Conservation (phyloP, 2,888 invertebrate species). For the Drosophila monieri region DNA sequence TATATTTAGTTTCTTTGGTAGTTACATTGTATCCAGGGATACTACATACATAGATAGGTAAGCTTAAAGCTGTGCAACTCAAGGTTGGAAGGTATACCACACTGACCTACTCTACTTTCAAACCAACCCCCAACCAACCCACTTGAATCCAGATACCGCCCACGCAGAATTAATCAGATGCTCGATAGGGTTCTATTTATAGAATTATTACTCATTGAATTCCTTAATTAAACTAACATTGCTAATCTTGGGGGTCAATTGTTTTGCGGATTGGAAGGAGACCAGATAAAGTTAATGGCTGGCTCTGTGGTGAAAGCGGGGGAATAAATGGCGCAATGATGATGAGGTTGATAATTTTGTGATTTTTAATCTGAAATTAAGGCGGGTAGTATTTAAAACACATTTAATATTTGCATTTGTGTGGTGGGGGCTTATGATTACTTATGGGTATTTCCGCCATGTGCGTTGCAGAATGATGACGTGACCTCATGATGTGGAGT, state of each 20-base stretch:
- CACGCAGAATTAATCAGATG: slow-evolving; percentile 7
- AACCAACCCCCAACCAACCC: background rate
- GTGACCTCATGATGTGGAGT: slow-evolving; percentile 22
- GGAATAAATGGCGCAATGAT: background rate
- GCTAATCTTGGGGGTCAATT: slow-evolving; percentile 12
- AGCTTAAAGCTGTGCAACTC: slow-evolving; percentile 22
- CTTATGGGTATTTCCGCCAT: slow-evolving; percentile 24
- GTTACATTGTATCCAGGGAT: slow-evolving; percentile 3
- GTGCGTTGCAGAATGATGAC: slow-evolving; percentile 33
- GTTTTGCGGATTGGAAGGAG: background rate
- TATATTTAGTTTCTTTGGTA: background rate
- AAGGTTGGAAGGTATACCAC: slow-evolving; percentile 44
- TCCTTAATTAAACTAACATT: slow-evolving; percentile 19
- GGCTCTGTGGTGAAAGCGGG: slow-evolving; percentile 11
- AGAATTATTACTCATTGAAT: background rate
- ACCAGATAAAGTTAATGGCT: slow-evolving; percentile 10
- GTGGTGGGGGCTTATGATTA: background rate
- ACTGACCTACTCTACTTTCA: slow-evolving; percentile 44
- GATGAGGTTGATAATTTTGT: background rate
- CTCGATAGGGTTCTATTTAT: slow-evolving; percentile 22
- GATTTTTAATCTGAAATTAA: background rate
- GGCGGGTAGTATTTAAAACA: background rate
- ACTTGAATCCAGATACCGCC: slow-evolving; percentile 7
- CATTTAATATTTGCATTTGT: background rate
- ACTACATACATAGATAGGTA: background rate